Conservation (phyloP, 2,113 vertebrate species). For the Motacilla alba region DNA sequence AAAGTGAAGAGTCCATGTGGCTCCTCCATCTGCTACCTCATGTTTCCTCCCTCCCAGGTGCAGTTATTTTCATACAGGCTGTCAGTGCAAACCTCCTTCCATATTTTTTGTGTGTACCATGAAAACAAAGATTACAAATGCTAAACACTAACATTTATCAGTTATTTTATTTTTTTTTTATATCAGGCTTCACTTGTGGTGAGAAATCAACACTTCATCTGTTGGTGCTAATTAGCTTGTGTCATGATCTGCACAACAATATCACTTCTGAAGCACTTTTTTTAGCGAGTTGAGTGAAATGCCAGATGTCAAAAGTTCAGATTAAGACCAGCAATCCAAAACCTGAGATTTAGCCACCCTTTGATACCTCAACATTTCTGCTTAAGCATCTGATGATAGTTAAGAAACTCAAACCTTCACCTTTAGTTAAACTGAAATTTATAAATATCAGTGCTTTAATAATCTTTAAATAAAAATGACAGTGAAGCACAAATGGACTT, state of each 20-base stretch:
- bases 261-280: not conserved
- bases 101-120: not conserved
- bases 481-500: not conserved
- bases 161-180: not conserved
- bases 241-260: not conserved
- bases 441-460: conserved; percentile 12
- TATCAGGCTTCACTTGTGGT: not conserved
- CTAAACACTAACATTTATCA: not conserved
- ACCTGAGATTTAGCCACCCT: not conserved
- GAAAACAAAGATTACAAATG: not conserved
- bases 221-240: conserved; percentile 9
- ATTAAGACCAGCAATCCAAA: not conserved
- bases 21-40: not conserved
- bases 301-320: not conserved
- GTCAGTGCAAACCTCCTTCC: not conserved
- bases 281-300: not conserved
- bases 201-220: conserved; percentile 11
- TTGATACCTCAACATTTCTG: not conserved
- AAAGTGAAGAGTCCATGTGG: not conserved
- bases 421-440: not conserved
- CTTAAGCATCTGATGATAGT: not conserved
- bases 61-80: not conserved
- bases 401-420: not conserved
- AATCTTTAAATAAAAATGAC: not conserved
- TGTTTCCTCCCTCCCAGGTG: not conserved